Conservation (phyloP, 2,797 vertebrate species). For the Cetoscarus ocellatus region DNA sequence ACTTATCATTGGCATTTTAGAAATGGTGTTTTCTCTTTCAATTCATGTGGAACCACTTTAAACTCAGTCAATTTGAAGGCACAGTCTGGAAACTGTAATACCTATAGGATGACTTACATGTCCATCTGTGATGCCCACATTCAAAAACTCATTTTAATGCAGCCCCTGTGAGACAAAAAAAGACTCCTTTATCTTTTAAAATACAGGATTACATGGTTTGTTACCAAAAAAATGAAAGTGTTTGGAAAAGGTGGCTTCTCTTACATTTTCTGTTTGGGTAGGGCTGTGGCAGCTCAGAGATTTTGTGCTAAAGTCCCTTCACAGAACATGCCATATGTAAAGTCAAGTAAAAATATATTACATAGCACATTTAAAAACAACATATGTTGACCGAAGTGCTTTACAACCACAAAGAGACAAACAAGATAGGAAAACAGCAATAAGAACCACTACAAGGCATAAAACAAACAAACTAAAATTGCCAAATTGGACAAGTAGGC, state of each 20-base stretch:
- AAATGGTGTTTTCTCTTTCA: conserved; percentile 56
- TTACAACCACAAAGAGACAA: no score
- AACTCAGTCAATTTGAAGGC: conserved; percentile 49
- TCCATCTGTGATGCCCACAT: conserved; percentile 48
- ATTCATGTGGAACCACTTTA: conserved; percentile 59
- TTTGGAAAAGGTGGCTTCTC: conserved; percentile 16
- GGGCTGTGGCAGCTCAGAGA: not conserved
- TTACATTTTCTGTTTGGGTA: conserved; percentile 17
- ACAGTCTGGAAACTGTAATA: conserved; percentile 31
- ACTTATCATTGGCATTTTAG: conserved; percentile 58
- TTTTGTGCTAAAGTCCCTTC: not conserved
- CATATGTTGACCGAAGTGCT: no score
- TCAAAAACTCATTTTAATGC: conserved; percentile 46
- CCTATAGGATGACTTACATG: conserved; percentile 24
- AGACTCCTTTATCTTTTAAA: conserved; percentile 49
- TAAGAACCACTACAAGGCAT: no score
- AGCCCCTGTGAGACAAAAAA: conserved; percentile 25
- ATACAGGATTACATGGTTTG: conserved; percentile 57
- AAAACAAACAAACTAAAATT: no score
- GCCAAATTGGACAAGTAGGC: no score
- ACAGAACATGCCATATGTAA: no score
- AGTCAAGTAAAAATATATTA: no score
- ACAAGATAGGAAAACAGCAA: no score
- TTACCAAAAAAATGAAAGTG: conserved; percentile 15
- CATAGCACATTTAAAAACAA: no score